These are phyloP conservation scores for Dasypolia templi DNA, from an alignment of 2,888 invertebrate species.

Conservation along the genomic window DNA sequence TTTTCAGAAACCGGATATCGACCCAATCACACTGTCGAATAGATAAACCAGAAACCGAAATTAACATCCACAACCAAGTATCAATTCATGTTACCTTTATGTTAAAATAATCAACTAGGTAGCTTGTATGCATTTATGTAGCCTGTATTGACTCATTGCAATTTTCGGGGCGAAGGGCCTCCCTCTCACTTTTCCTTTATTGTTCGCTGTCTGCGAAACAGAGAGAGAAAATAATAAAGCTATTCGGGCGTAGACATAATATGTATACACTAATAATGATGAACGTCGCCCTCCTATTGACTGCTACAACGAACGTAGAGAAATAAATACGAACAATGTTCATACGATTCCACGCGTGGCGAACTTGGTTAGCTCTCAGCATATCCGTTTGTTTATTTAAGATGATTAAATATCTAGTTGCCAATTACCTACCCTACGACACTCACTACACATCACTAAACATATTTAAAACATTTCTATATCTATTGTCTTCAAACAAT, in stretches of 20 bases:
- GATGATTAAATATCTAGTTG: not conserved
- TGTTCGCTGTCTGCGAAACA: not conserved
- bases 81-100: not conserved
- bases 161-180: not conserved
- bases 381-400: not conserved
- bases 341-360: not conserved
- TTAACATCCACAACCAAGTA: not conserved
- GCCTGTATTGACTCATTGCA: slow-evolving; percentile 1
- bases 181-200: not conserved
- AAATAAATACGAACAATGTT: not conserved
- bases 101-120: not conserved
- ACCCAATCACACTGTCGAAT: not conserved
- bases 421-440: not conserved
- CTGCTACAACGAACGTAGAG: not conserved
- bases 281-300: not conserved
- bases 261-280: not conserved
- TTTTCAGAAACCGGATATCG: not conserved
- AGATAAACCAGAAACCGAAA: not conserved
- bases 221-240: slow-evolving; percentile 1
- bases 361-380: not conserved
- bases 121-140: not conserved
- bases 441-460: not conserved
- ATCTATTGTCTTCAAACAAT: not conserved
- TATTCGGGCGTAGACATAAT: not conserved
- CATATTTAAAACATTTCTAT: not conserved